Base-by-base conservation (phyloP, 1,140 invertebrate species). In the Dolichoris vasculosae region DNA sequence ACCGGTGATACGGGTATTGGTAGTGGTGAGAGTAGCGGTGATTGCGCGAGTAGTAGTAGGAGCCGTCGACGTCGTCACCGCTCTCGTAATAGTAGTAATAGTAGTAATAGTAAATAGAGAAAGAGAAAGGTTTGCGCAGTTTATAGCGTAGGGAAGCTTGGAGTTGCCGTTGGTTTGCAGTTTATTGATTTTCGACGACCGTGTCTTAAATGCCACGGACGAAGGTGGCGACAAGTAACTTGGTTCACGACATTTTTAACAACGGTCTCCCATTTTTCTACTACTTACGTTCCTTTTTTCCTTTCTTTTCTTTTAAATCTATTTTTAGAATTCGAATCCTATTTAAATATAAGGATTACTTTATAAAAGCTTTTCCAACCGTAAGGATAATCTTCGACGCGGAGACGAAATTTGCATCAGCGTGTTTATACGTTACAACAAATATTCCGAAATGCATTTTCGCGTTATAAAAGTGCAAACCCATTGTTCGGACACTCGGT, bases 171-270 rank as follows among this genome's bases (percentile, higher is more conserved):
- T 40, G 69, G 23, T n/a, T 73, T 43, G 38, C 69, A 73, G 69
- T 43, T 79, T 83, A 83, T 83, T 75, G 81, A 83, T 83, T 83
- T 83, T 83, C 81, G 51, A 75, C 81, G 69, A 32, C 17, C 40
- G 40, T 67, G 8, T 79, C 55, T 79, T 78, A 59, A 78, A 78
- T 63, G 76, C 63, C n/a, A 6, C 40, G 9, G 43, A 73, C 69
- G 38, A n/a, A 43, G 38, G 69, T 73, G 69, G 0, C 69, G 69
- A 69, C 38, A 43, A 73, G 2, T 35, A 64, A 51, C 20, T 79
- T 64, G 15, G 17, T 23, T 40, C 32, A 23, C 76, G 67, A 83
- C 67, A 69, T 71, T 75, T 73, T 71, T 73, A n/a, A 46, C 30
- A 63, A 79, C 30, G 23, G 30, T 55, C 59, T n/a, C 23, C 17